A percentile compares a stretch with the other conserved stretches of the same genome.
Evolutionary conservation across 2,113 vertebrate species (phyloP).

Genomic region (Pholis gunnellus): DNA sequence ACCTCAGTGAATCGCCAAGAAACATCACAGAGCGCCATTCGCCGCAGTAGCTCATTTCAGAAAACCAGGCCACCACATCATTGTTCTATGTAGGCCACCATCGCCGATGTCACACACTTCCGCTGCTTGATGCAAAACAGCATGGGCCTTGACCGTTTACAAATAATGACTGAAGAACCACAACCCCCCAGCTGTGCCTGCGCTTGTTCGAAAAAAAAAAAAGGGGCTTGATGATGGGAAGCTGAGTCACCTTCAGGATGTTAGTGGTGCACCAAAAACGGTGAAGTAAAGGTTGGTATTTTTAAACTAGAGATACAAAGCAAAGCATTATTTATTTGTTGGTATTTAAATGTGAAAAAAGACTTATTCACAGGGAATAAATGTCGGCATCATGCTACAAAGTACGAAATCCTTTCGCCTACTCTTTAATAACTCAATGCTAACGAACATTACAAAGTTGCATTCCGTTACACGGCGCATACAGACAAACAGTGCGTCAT

Average conservation of each 20-base stretch:
- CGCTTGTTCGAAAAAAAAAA: constrained; percentile 29
- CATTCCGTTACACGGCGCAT: not conserved
- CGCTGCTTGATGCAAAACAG: constrained; percentile 54
- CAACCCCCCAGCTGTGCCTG: constrained; percentile 45
- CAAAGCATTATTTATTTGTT: not conserved
- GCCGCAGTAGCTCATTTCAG: constrained; percentile 50
- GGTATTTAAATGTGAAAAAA: not conserved
- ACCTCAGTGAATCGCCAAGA: constrained; percentile 47
- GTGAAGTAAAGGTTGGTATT: not conserved
- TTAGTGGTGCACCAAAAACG: constrained; percentile 1
- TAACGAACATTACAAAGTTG: not conserved
- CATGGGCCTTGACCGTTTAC: constrained; percentile 37
- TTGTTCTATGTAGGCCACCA: constrained; percentile 67
- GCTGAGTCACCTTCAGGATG: constrained; percentile 49
- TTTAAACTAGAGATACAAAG: not conserved
- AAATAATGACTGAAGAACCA: constrained; percentile 42
- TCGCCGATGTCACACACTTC: constrained; percentile 56
- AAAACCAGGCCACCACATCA: constrained; percentile 53
- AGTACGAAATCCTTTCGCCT: not conserved
- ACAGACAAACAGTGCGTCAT: not conserved
- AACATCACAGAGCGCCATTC: constrained; percentile 33
- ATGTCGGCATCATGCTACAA: not conserved
- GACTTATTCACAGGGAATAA: not conserved
- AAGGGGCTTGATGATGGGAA: constrained; percentile 17
- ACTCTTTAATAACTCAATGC: not conserved